Evolutionary conservation across 2,113 vertebrate species (phyloP), one percentile per base, ranked within the genome.

Genomic region (Isurus oxyrinchus): DNA sequence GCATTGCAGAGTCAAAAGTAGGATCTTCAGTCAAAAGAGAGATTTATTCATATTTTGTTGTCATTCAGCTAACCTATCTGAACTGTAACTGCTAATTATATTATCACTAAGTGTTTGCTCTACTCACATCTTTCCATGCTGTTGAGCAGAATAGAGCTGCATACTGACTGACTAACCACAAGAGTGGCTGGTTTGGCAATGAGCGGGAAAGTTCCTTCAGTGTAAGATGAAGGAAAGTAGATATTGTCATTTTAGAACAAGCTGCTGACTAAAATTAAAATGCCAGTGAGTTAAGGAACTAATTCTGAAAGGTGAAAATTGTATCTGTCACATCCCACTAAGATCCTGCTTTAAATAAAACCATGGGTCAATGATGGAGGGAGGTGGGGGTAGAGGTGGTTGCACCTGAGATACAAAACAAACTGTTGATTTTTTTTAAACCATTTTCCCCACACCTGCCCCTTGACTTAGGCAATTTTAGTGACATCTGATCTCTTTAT

Each of bases 41-140:
- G 6, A 6, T 94, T 61, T 66, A 66, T 94, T 44, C n/a, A 63
- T 19, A n/a, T 94, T 94, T 88, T 63, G 57, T 88, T 63, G 57
- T 23, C 21, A 4, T 31, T 61, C 14, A 40, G 31, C n/a, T 66
- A 66, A 63, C 21, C 16, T 19, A 94, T 40, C 35, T 61, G 49
- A 94, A 94, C 57, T 94, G 35, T 63, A 66, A 66, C 31, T 94
- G 81, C 81, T 86, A 49, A 40, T 86, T 88, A 55, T 57, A 88
- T 25, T 1, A 31, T 88, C 25, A 27, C 8, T 49, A 55, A 55
- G 23, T 25, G 31, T 4, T 44, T 40, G 55, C 11, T 55, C 10
- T 59, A 27, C 55, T 59, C 55, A 59, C 53, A 25, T 53, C 53
- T 25, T 31, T 55, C 53, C 14, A 57, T 59, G 59, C 53, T 90